Conservation (phyloP, 2,113 vertebrate species). For the Ameiurus melas region DNA sequence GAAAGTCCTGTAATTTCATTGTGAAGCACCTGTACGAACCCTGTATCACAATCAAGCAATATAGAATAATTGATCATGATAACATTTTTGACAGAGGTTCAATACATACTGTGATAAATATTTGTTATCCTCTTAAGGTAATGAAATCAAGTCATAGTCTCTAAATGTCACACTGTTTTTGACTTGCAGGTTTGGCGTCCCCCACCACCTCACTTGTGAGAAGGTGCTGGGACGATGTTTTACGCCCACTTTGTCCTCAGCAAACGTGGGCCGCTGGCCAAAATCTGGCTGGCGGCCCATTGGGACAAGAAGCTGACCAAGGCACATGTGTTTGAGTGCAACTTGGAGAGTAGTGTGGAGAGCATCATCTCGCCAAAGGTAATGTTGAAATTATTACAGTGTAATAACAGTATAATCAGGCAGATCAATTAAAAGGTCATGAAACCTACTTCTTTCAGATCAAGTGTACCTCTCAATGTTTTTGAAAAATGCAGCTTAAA, state of each 20-base stretch:
- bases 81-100: background rate
- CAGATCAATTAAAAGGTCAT: background rate
- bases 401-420: background rate
- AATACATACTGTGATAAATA: background rate
- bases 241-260: slow-evolving; percentile 99
- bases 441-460: too few species aligned
- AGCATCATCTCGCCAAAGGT: slow-evolving; percentile 99
- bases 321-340: slow-evolving; percentile 99
- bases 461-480: too few species aligned
- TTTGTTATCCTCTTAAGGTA: background rate
- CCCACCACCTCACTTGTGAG: slow-evolving; percentile 51
- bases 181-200: slow-evolving; percentile 41
- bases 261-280: slow-evolving; percentile 98
- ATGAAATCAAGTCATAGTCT: slow-evolving; percentile 21
- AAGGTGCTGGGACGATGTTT: slow-evolving; percentile 86
- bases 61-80: background rate
- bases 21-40: too few species aligned
- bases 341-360: slow-evolving; percentile 97
- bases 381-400: slow-evolving; percentile 46
- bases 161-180: background rate
- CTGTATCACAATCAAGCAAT: background rate
- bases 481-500: too few species aligned
- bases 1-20: too few species aligned
- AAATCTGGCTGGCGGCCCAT: slow-evolving; percentile 99
- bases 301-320: slow-evolving; percentile 99